Evolutionary conservation across 2,113 vertebrate species (phyloP), one percentile per base, ranked within the genome.

Genomic region (Numida meleagris): DNA sequence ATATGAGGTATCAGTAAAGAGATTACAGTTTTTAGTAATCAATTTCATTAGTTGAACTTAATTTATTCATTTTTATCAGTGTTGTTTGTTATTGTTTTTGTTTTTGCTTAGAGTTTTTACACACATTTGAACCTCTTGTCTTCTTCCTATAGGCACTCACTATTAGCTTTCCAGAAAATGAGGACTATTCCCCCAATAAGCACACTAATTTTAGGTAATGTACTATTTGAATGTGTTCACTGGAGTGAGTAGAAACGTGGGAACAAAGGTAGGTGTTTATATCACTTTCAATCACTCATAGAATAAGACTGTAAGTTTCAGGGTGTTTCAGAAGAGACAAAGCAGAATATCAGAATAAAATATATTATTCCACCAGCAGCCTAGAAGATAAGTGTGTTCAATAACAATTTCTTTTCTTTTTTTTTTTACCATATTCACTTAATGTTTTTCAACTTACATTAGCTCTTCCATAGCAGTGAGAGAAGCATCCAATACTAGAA

Each of bases 61-160:
- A 13, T 63, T 21, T 25, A 43, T 48, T 38, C 17, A 8, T 18
- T 57, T 58, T 63, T 68, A 68, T 33, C 34, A 45, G 62, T n/a
- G 19, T 50, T 38, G 8, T 38, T n/a, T 58, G 55, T 62, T 38
- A 51, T 31, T 38, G 9, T 6, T 67, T 34, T 21, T 34, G 24
- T 45, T 72, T n/a, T 8, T 3, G 2, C 10, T 0, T 1, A 31
- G 63, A 38, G 7, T 29, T 62, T 5, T 82, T 70, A 48, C 0
- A 4, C 29, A 5, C 21, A 55, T 76, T 71, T 58, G 29, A 82
- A 71, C 31, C 58, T 42, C 1, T 15, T 59, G 1, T 42, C 17
- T 80, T 13, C 21, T 66, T 83, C 42, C 8, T 67, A 21, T 8
- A 58, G 17, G 4, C 14, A 42, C 43, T 51, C 14, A 38, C 10